A percentile compares a stretch with the other conserved stretches of the same genome.
phyloP scores from a whole-genome alignment of 2,797 vertebrate genomes.

The Lithobates pipiens region DNA sequence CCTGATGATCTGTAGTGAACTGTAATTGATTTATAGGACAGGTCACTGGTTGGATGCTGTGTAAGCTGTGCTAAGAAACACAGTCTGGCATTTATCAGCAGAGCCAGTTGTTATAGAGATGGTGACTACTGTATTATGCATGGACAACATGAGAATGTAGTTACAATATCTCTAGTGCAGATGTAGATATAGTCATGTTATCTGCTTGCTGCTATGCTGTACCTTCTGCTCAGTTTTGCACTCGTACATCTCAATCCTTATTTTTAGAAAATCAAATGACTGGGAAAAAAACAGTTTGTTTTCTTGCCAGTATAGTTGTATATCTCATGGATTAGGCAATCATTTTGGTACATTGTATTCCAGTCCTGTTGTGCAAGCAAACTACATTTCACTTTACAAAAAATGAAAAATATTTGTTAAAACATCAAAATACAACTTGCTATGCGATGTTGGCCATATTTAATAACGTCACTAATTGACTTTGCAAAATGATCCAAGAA shows the following conservation, averaged over 20 bases:
- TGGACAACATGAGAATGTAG: slow-evolving; percentile 27
- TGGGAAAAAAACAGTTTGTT: neutral
- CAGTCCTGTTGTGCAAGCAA: neutral
- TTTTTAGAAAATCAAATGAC: no score
- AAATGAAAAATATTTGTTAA: no score
- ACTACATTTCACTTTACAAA: no score
- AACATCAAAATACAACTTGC: no score
- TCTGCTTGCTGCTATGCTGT: neutral
- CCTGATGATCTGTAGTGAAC: neutral
- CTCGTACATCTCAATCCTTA: neutral
- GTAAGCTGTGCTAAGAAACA: slow-evolving; percentile 45
- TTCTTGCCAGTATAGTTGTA: neutral
- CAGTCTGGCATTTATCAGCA: slow-evolving; percentile 32
- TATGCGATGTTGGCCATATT: no score
- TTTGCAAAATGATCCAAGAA: no score
- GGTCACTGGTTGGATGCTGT: slow-evolving; percentile 13
- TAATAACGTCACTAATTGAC: no score
- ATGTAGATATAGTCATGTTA: slow-evolving; percentile 10
- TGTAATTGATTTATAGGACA: slow-evolving; percentile 20
- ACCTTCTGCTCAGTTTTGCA: neutral
- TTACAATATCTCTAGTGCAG: slow-evolving; percentile 19
- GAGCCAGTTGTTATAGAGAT: slow-evolving; percentile 19
- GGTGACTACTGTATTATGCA: slow-evolving; percentile 52
- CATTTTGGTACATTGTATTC: neutral
- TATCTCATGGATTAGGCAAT: no score